Conservation (phyloP, 2,113 vertebrate species). For the Rhinogobius similis region DNA sequence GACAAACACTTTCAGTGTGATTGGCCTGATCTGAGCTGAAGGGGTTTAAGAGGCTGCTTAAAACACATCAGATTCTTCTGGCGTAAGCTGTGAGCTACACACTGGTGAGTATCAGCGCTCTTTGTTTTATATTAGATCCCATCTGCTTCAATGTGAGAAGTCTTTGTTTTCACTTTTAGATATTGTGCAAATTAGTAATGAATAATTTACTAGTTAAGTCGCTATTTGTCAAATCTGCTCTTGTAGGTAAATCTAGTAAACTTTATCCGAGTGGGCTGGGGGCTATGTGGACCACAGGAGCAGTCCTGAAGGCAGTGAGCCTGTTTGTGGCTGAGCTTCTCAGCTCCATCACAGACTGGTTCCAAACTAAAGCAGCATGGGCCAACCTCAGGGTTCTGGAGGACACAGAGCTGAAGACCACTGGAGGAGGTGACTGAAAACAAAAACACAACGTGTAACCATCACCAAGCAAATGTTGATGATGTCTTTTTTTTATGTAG, state of each 20-base stretch:
- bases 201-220: background rate
- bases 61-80: constrained; percentile 53
- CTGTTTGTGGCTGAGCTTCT: constrained; percentile 60
- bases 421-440: constrained; percentile 74
- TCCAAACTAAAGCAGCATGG: constrained; percentile 81
- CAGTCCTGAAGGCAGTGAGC: constrained; percentile 42
- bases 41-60: constrained; percentile 39
- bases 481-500: background rate
- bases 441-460: background rate
- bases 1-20: constrained; percentile 46
- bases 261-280: background rate
- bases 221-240: background rate
- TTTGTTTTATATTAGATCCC: background rate
- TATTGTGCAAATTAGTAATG: background rate
- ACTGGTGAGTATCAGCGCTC: constrained; percentile 49
- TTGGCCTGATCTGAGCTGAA: constrained; percentile 46
- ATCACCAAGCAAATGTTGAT: background rate
- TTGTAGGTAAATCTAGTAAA: background rate
- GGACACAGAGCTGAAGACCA: constrained; percentile 79
- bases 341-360: constrained; percentile 83
- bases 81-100: constrained; percentile 18
- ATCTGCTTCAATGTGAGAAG: background rate
- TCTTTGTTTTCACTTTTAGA: background rate
- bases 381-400: constrained; percentile 81
- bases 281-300: constrained; percentile 45